Evolutionary conservation across 92 coral and sea anemone species (phyloP), one percentile per base, ranked within the genome.

Genomic region (Zoanthus sociatus): DNA sequence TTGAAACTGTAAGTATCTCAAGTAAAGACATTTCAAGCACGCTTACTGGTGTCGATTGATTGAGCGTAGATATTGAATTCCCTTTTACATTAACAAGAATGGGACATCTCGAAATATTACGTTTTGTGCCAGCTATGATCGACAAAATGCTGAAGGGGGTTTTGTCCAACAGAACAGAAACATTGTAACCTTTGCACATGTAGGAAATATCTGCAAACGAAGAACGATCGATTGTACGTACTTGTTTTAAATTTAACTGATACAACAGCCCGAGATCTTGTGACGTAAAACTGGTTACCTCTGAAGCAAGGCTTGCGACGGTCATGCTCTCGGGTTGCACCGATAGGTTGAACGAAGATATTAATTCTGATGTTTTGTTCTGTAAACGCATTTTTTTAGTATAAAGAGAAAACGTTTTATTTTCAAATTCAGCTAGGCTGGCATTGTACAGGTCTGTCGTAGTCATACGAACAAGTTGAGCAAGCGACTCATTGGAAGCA

Each of bases 231-330:
- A 91, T 69, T 48, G 90, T 72, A 32, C 79, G 84, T 64, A 37
- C 64, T 76, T 94, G 98, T 47, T 90, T 91, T 48, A 1, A 50
- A 12, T 90, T 88, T 33, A 88, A 55, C 42, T 94, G 93, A 84
- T 92, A 94, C 21, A 94, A 78, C 51, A 92, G 83, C 1, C 89
- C 94, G 61, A 94, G 84, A 31, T 94, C 82, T 44, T 67, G 64
- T 20, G 44, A 26, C 9, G 87, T 72, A 30, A 84, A 85, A 0
- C 78, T 50, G 16, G 91, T 18, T 9, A 78, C 87, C 54, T 78
- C 16, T 30, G 58, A 33, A 16, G 71, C 83, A 11, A 78, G 16
- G 15, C 1, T 60, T 32, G 54, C 31, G 42, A 79, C 17, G 42
- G 32, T 79, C n/a, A 42, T 61, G 33, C 9, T 42, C 48, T 66